Percentiles rank a stretch among this genome's conserved stretches.
These are phyloP conservation scores for Troides helena DNA, from an alignment of 2,888 invertebrate genomes.

Conservation along the genomic window DNA sequence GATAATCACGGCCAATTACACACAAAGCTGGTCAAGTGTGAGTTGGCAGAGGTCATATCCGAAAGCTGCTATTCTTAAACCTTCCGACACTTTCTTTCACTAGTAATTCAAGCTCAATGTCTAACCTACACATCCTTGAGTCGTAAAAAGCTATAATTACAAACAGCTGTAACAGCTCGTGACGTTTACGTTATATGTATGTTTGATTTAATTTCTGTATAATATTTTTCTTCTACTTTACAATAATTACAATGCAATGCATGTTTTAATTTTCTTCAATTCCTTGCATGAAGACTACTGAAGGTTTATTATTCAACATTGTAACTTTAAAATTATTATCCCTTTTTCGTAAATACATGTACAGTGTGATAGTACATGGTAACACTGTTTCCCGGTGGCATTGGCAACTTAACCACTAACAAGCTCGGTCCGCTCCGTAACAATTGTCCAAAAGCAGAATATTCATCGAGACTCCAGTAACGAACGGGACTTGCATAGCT, in stretches of 20 bases:
- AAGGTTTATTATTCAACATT: not conserved
- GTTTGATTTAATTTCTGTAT: too few relatives aligned
- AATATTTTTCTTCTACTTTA: too few relatives aligned
- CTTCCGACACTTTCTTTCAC: too few relatives aligned
- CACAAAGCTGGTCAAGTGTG: too few relatives aligned
- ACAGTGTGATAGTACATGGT: not conserved
- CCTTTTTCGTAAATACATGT: not conserved
- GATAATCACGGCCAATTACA: too few relatives aligned
- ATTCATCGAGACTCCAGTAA: slow-evolving; percentile 4
- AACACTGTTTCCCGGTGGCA: not conserved
- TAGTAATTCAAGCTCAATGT: too few relatives aligned
- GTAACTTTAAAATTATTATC: not conserved
- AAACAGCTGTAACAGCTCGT: too few relatives aligned
- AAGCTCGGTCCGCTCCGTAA: slow-evolving; percentile 3
- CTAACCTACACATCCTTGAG: too few relatives aligned
- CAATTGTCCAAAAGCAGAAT: slow-evolving; percentile 12
- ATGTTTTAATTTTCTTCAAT: not conserved
- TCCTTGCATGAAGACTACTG: not conserved
- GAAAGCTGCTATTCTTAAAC: too few relatives aligned
- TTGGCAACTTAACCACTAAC: slow-evolving; percentile 18
- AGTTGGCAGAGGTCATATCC: too few relatives aligned
- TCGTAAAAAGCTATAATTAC: too few relatives aligned
- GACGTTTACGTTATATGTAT: too few relatives aligned
- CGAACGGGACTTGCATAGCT: not conserved
- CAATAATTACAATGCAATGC: not conserved